Percentiles rank a stretch among this genome's conserved stretches.
phyloP scores from a whole-genome alignment of 2,888 invertebrate genomes.

The Leptogaster cylindrica region DNA sequence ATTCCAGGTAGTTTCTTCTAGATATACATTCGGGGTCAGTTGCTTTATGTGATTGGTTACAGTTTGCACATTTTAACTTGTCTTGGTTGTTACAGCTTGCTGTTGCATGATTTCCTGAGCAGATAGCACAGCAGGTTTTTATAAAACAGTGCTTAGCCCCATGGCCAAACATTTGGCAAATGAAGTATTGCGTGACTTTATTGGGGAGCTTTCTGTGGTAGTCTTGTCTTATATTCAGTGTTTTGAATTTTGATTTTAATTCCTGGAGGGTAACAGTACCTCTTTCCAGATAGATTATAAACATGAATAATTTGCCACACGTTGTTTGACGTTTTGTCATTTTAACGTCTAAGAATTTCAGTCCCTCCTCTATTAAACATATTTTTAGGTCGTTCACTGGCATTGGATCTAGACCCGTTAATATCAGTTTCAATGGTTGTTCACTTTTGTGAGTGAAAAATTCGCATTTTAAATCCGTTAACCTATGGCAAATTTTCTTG shows the following conservation, averaged over 20 bases:
- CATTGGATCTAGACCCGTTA: neutral
- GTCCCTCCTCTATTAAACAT: neutral
- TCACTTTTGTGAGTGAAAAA: too few species aligned
- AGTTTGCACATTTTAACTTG: slow-evolving; percentile 14
- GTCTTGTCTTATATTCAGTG: neutral
- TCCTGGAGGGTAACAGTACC: neutral
- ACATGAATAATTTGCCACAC: neutral
- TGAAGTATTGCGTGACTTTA: slow-evolving; percentile 5
- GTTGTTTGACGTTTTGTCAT: neutral
- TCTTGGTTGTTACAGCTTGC: neutral
- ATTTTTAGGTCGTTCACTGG: neutral
- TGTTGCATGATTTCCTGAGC: slow-evolving; percentile 13
- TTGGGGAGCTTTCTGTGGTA: neutral
- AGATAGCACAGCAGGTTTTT: slow-evolving; percentile 6
- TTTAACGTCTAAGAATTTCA: neutral
- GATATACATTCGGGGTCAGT: too few species aligned
- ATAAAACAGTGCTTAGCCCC: slow-evolving; percentile 22
- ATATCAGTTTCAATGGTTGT: neutral
- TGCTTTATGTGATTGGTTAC: too few species aligned
- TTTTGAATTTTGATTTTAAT: neutral
- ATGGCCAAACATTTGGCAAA: slow-evolving; percentile 41
- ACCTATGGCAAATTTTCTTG: neutral
- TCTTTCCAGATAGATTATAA: neutral
- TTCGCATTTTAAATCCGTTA: neutral
- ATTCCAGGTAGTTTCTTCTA: too few species aligned